These are phyloP conservation scores for Drosophila limbata DNA, from an alignment of 2,888 invertebrate genomes.

Conservation along the genomic window DNA sequence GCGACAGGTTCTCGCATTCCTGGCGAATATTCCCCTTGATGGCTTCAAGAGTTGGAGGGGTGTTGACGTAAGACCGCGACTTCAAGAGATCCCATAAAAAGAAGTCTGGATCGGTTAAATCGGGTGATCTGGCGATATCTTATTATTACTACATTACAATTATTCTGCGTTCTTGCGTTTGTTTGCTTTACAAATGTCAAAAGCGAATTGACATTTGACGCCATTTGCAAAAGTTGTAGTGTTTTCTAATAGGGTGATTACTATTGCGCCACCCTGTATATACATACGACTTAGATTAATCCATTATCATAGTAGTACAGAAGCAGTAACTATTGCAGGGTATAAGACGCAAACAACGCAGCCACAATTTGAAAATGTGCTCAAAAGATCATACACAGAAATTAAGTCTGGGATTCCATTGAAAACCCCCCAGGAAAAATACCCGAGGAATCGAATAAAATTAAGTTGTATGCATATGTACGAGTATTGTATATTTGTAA, in stretches of 20 bases:
- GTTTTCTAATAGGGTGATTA: neutral
- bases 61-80: too few species aligned
- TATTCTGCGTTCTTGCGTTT: neutral
- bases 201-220: neutral
- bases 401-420: neutral
- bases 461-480: neutral
- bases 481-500: constrained; percentile 34
- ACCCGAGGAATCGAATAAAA: constrained; percentile 6
- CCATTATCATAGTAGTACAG: neutral
- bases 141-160: neutral
- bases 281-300: too few species aligned
- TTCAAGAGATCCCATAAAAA: neutral
- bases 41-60: too few species aligned
- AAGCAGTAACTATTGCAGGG: neutral
- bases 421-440: constrained; percentile 10
- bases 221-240: neutral
- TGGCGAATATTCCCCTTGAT: too few species aligned
- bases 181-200: neutral
- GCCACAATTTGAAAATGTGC: neutral
- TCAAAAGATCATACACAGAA: neutral
- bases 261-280: neutral
- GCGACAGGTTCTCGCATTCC: too few species aligned
- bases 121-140: neutral
- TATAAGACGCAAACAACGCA: neutral
- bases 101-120: neutral